Conservation (phyloP, 2,113 vertebrate genomes). For the Tichodroma muraria region DNA sequence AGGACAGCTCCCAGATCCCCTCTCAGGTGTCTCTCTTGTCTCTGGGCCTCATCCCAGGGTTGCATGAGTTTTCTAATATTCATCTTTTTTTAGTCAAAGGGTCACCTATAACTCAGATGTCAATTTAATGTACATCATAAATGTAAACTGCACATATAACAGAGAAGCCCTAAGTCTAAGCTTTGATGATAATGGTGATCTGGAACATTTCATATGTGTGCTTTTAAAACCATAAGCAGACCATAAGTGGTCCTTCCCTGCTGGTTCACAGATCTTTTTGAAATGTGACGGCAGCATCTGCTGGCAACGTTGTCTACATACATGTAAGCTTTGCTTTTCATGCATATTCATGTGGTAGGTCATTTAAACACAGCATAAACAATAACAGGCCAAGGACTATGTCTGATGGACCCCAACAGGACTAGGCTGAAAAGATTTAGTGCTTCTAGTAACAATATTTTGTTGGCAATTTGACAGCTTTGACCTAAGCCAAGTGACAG, state of each 20-base stretch:
- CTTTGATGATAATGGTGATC: not conserved
- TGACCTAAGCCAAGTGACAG: slow-evolving; percentile 62
- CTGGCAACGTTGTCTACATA: not conserved
- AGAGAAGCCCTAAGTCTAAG: not conserved
- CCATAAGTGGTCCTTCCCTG: not conserved
- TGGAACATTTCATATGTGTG: not conserved
- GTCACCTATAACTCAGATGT: not conserved
- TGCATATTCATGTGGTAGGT: not conserved
- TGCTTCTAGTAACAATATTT: slow-evolving; percentile 47
- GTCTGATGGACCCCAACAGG: slow-evolving; percentile 35
- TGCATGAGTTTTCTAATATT: not conserved
- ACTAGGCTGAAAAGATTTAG: slow-evolving; percentile 35
- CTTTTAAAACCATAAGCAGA: not conserved
- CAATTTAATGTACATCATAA: not conserved
- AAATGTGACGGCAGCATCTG: not conserved
- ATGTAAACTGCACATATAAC: not conserved
- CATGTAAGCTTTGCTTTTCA: not conserved
- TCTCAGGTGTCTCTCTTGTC: not conserved
- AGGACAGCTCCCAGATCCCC: not conserved
- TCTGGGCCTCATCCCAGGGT: not conserved
- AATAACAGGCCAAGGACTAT: slow-evolving; percentile 42
- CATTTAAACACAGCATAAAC: slow-evolving; percentile 36
- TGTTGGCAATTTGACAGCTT: slow-evolving; percentile 60
- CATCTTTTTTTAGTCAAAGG: not conserved
- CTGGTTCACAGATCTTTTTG: not conserved